Evolutionary conservation across 2,113 vertebrate species (phyloP).

Genomic region (Gadus macrocephalus): DNA sequence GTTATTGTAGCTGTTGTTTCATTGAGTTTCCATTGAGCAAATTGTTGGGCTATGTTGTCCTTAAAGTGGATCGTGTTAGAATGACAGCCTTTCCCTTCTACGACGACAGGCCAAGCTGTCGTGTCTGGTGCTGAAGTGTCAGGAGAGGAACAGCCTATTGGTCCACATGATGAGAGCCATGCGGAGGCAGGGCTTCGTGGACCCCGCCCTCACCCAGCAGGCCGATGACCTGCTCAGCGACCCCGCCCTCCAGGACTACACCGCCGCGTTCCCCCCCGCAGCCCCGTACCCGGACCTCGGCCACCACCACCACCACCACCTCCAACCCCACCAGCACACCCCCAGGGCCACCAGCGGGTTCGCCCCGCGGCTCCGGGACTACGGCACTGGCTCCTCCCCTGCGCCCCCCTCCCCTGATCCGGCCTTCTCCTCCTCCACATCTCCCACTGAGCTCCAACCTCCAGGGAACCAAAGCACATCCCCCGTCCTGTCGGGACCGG

Average conservation of each 20-base stretch:
- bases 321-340: background rate
- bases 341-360: constrained; percentile 8
- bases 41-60: too few species aligned
- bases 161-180: constrained; percentile 59
- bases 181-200: constrained; percentile 36
- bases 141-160: constrained; percentile 74
- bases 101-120: constrained; percentile 67
- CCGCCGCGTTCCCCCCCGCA: constrained; percentile 27
- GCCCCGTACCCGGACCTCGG: background rate
- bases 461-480: too few species aligned
- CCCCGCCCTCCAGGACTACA: constrained; percentile 63
- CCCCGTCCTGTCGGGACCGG: too few species aligned
- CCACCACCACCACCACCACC: constrained; percentile 4
- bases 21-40: too few species aligned
- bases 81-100: constrained; percentile 12
- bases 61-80: background rate
- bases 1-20: too few species aligned
- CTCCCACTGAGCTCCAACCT: background rate
- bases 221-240: constrained; percentile 67
- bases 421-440: background rate
- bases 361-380: constrained; percentile 23
- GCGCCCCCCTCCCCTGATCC: too few species aligned
- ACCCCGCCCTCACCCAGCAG: constrained; percentile 51
- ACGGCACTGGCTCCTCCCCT: constrained; percentile 28
- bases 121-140: constrained; percentile 77